Base-by-base conservation (phyloP, 2,888 invertebrate genomes). In the Ellobium chinense region DNA sequence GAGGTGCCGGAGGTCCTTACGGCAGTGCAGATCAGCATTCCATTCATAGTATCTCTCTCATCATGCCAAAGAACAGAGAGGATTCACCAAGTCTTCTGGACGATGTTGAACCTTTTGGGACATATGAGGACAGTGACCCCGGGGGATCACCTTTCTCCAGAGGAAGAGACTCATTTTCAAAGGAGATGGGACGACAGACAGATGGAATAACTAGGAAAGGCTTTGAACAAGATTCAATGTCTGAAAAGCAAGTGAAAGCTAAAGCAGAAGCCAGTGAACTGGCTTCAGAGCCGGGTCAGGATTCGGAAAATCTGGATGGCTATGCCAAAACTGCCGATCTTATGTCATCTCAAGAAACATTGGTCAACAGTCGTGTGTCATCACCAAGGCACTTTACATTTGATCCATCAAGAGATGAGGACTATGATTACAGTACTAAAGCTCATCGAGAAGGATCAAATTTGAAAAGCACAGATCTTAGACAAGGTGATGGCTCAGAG, bases 21-120 rank as follows among this genome's bases (percentile, higher is more conserved):
- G 79, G 78, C 66, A 78, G 81, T 58, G 82, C 83, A 7, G 83
- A 83, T 24, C 77, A 80, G 36, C 80, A 78, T 69, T 87, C 88
- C 18, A 85, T 88, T 39, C 86, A 87, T 81, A 87, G 86, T 65
- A 83, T 86, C 56, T 84, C 85, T 27, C 24, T 62, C n/a, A 66
- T 80, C 24, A 60, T 80, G 58, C 39, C 60, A 4, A 60, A 62
- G 12, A 31, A 70, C 78, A 60, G 29, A n/a, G 70, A 39, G 46
- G 78, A 46, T n/a, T 78, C 78, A 7, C 78, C 78, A 54, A 31
- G 5, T 27, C 24, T 58, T 9, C 31, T 69, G 37, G 77, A 70
- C 46, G 70, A 70, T 2, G 14, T 70, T 29, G 70, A 69, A 24
- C 39, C 60, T 2, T 69, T 37, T 77, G 69, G 60, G 39, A 46